phyloP scores from a whole-genome alignment of 92 coral and sea anemone genomes.

The Actinostola sp. region DNA sequence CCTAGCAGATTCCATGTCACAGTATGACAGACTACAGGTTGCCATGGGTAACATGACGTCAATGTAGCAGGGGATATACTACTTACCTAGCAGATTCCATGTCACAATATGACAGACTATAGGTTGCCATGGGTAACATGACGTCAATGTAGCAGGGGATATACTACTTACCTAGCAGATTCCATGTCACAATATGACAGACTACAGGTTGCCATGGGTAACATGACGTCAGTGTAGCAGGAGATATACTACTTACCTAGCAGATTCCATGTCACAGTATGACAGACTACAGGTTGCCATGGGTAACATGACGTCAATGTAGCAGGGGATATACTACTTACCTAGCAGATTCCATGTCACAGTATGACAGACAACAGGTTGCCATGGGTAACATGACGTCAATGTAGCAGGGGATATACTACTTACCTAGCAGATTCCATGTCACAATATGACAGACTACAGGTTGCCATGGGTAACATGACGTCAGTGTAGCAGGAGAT shows the following conservation, averaged over 20 bases:
- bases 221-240: not conserved
- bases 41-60: not conserved
- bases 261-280: slow-evolving; percentile 2
- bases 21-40: no score
- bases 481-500: not conserved
- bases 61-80: not conserved
- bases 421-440: slow-evolving; percentile 14
- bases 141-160: not conserved
- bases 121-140: not conserved
- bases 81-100: slow-evolving; percentile 23
- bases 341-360: slow-evolving; percentile 13
- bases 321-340: slow-evolving; percentile 1
- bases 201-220: not conserved
- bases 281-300: not conserved
- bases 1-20: slow-evolving; percentile 1
- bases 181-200: not conserved
- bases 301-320: not conserved
- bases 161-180: slow-evolving; percentile 25
- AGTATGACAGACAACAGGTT: slow-evolving; percentile 1
- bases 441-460: no score
- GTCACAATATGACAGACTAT: not conserved
- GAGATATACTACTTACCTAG: slow-evolving; percentile 18
- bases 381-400: not conserved
- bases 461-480: not conserved
- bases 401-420: not conserved